Evolutionary conservation across 64 coral and sea anemone species (phyloP).

Genomic region (Hydrozoanthus tunicans): DNA sequence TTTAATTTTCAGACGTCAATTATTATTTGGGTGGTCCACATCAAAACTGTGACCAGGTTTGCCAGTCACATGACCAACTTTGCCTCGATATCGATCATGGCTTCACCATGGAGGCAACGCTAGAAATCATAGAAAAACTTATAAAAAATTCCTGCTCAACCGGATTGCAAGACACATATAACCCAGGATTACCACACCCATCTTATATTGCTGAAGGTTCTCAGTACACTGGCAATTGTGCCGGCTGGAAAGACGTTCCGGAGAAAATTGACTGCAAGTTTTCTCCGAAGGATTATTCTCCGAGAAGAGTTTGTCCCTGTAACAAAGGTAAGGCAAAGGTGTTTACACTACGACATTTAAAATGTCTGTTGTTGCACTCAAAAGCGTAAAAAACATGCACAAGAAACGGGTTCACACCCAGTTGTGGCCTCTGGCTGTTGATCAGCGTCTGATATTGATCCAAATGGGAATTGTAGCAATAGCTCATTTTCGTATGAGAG

Average conservation of each 20-base stretch:
- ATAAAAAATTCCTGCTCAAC: background rate
- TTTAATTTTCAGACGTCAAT: background rate
- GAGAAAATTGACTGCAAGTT: background rate
- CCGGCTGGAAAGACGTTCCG: constrained; percentile 8
- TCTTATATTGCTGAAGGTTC: background rate
- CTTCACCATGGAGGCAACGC: background rate
- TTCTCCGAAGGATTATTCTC: background rate
- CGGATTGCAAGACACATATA: background rate
- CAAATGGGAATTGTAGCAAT: too few species aligned
- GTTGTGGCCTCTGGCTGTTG: too few species aligned
- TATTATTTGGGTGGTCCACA: constrained; percentile 9
- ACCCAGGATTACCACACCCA: background rate
- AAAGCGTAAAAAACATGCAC: too few species aligned
- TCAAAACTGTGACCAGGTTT: constrained; percentile 35
- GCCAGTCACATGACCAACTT: constrained; percentile 38
- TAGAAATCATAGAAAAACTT: background rate
- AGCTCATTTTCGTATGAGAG: too few species aligned
- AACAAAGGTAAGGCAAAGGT: constrained; percentile 3
- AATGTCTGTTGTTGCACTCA: too few species aligned
- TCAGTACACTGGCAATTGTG: background rate
- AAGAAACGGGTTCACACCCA: too few species aligned
- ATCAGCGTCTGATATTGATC: too few species aligned
- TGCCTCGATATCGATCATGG: constrained; percentile 35
- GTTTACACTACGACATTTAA: too few species aligned
- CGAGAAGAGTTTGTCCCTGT: background rate